Conservation (phyloP, 2,797 vertebrate species). For the Hafferia zeledoni region DNA sequence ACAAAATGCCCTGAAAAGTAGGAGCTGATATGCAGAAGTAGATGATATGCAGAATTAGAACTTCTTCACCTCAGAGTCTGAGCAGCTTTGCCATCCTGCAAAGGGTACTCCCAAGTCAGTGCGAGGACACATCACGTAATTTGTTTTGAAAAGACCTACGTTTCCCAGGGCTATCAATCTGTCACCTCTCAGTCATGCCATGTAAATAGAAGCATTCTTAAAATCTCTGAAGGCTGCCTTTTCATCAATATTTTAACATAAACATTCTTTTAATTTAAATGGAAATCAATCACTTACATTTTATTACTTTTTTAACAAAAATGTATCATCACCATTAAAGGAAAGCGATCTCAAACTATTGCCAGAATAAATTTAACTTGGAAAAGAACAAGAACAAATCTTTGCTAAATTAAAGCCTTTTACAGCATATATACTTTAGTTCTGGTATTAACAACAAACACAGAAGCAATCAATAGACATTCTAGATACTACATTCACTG, state of each 20-base stretch:
- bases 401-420: background rate
- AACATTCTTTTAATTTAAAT: constrained; percentile 34
- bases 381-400: background rate
- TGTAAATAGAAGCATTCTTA: background rate
- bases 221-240: constrained; percentile 13
- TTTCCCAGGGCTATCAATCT: constrained; percentile 48
- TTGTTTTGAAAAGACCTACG: background rate
- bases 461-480: background rate
- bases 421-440: background rate
- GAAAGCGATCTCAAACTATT: background rate
- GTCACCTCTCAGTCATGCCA: constrained; percentile 12
- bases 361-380: background rate
- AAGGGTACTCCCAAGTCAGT: background rate
- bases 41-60: background rate
- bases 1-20: background rate
- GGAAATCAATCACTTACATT: constrained; percentile 2
- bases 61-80: background rate
- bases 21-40: background rate
- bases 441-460: background rate
- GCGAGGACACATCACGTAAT: background rate
- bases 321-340: background rate
- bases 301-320: constrained; percentile 52
- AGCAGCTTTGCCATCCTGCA: background rate
- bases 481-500: background rate
- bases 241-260: constrained; percentile 53